Percentiles rank a stretch among this genome's conserved stretches.
phyloP scores from a whole-genome alignment of 2,113 vertebrate genomes.

The Sceloporus undulatus region DNA sequence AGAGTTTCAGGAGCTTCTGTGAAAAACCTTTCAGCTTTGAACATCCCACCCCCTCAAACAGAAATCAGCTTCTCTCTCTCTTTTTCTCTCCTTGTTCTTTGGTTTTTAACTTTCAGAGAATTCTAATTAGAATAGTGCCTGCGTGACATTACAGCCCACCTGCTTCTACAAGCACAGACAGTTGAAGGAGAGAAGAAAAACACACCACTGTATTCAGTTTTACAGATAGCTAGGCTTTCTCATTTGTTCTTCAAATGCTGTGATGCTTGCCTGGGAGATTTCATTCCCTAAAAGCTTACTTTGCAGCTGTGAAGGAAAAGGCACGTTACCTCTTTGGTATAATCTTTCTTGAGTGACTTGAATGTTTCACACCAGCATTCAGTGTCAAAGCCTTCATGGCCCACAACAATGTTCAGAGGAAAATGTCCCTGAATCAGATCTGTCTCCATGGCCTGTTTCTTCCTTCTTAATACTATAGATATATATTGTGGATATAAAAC shows the following conservation, averaged over 20 bases:
- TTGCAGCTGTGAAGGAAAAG: neutral
- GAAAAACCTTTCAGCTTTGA: conserved; percentile 52
- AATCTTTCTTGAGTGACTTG: neutral
- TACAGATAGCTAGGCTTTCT: accelerated
- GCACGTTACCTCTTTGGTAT: neutral
- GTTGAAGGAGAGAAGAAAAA: accelerated
- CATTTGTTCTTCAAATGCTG: accelerated
- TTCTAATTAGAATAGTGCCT: conserved; percentile 49
- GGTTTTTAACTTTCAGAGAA: conserved; percentile 41
- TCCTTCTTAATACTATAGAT: neutral
- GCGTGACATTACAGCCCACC: neutral
- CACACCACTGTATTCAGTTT: accelerated
- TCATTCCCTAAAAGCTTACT: conserved; percentile 13
- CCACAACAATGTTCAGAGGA: neutral
- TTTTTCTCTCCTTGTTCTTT: neutral
- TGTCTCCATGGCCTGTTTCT: neutral
- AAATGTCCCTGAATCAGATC: neutral
- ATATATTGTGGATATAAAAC: no score
- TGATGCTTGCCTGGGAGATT: neutral
- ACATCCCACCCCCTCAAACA: conserved; percentile 44
- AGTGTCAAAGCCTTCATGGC: neutral
- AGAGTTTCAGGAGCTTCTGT: conserved; percentile 53
- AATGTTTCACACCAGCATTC: neutral
- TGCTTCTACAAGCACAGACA: conserved; percentile 3
- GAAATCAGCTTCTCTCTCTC: conserved; percentile 27